Evolutionary conservation across 2,888 invertebrate species (phyloP), one percentile per base, ranked within the genome.

Genomic region (Drosophila trichaetosa): DNA sequence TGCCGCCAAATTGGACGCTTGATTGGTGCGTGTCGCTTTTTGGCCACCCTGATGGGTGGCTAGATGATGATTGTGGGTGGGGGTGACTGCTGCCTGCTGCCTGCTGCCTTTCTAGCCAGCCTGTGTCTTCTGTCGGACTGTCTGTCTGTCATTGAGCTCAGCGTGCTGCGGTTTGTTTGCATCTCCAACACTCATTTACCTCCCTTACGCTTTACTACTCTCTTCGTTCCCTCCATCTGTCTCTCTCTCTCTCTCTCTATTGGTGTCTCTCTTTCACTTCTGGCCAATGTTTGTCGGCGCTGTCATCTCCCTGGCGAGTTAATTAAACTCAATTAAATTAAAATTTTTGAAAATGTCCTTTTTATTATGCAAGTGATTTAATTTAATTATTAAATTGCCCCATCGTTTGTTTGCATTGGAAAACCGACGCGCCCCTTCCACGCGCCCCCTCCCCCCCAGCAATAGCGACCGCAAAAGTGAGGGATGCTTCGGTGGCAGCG

Each of bases 321-420:
- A 92, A 93, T 92, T 93, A 92, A 92, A 91, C 88, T 90, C 90
- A 90, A 92, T 92, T 91, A 90, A 91, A 92, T 91, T 92, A 91
- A 87, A 79, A 84, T 83, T 88, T 84, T 88, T 82, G 79, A 83
- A 79, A 85, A 81, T 76, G 83, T 87, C 76, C 83, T 87, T 87
- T 87, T 90, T 87, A 88, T 88, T 86, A 89, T 89, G 90, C 90
- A 89, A 89, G 90, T 87, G 87, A 89, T 87, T 87, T 87, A 79
- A 87, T 87, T 87, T 79, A 87, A 89, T 87, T 86, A 89, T 88
- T 85, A 87, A 89, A 87, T 83, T 87, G 90, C 80, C 78, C 69
- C 77, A 76, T 70, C 79, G 77, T 83, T 77, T 89, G 88, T 83
- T 84, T 89, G 70, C 68, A 69, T 69, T 24, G 16, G 27, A 56